Percentiles rank a stretch among this genome's conserved stretches.
Evolutionary conservation across 2,888 invertebrate species (phyloP).

Genomic region (Pimpla rufipes): DNA sequence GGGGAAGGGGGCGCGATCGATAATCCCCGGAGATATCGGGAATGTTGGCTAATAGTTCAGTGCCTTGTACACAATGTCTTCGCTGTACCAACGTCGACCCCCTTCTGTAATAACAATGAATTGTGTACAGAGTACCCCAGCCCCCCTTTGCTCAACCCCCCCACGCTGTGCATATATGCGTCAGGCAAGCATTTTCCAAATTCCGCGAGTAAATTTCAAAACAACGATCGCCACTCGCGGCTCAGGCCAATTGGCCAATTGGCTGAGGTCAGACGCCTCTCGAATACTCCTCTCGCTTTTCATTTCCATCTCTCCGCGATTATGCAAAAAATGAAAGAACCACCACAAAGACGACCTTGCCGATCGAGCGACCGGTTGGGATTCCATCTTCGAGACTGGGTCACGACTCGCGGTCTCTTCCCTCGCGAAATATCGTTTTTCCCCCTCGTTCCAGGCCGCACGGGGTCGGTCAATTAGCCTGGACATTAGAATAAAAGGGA

Average conservation of each 20-base stretch:
- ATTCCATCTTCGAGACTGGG: conserved; percentile 15
- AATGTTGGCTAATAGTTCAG: conserved; percentile 61
- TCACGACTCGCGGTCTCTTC: conserved; percentile 26
- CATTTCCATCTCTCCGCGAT: background rate
- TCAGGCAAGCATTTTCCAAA: conserved; percentile 52
- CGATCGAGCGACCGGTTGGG: background rate
- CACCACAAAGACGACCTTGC: conserved; percentile 50
- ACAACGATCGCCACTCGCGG: background rate
- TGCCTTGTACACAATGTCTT: conserved; percentile 49
- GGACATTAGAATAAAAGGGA: conserved; percentile 65
- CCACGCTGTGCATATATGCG: conserved; percentile 9
- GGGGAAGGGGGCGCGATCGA: conserved; percentile 53
- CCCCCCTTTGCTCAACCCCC: background rate
- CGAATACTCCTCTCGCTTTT: conserved; percentile 17
- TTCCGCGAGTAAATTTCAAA: conserved; percentile 38
- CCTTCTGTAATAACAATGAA: conserved; percentile 49
- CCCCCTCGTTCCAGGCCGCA: background rate
- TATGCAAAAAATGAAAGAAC: conserved; percentile 12
- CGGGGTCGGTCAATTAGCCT: conserved; percentile 62
- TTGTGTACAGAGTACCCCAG: conserved; percentile 36
- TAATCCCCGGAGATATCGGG: conserved; percentile 41
- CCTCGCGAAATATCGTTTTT: conserved; percentile 10
- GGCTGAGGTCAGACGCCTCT: background rate
- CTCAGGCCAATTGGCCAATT: no score
- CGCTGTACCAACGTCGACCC: conserved; percentile 44